Conservation (phyloP, 2,113 vertebrate genomes). For the Pipra filicauda region DNA sequence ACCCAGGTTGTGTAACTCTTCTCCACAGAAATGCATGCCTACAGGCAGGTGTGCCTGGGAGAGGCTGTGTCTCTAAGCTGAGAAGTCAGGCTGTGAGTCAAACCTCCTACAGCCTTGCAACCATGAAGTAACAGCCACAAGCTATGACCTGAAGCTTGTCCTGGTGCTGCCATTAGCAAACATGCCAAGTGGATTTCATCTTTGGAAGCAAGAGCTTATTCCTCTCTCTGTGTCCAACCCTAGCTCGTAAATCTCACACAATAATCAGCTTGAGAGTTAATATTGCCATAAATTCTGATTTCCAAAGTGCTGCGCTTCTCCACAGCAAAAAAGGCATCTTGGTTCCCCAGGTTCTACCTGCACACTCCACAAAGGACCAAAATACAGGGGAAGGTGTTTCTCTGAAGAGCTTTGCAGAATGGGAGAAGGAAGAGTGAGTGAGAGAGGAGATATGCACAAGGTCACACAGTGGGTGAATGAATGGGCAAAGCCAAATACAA, state of each 20-base stretch:
- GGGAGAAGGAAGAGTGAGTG: accelerated
- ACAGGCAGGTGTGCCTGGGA: not conserved
- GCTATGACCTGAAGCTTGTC: not conserved
- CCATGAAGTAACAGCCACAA: not conserved
- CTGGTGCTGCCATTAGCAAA: not conserved
- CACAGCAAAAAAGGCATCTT: not conserved
- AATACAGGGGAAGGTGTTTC: not conserved
- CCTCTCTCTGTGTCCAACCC: not conserved
- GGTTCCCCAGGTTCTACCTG: not conserved
- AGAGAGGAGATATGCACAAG: not conserved
- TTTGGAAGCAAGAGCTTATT: not conserved
- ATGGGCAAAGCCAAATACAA: not conserved
- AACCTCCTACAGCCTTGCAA: not conserved
- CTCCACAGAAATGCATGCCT: not conserved
- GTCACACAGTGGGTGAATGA: not conserved
- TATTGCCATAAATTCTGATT: not conserved
- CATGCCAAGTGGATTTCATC: not conserved
- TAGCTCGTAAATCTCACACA: not conserved
- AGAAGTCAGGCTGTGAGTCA: not conserved
- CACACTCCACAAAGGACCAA: not conserved
- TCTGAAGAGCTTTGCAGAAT: not conserved
- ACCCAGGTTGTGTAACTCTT: not conserved
- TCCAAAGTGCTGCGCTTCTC: not conserved
- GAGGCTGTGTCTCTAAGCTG: not conserved
- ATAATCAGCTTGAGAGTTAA: not conserved